These are phyloP conservation scores for Heliconius melpomene DNA, from an alignment of 1,140 invertebrate genomes.

Conservation along the genomic window DNA sequence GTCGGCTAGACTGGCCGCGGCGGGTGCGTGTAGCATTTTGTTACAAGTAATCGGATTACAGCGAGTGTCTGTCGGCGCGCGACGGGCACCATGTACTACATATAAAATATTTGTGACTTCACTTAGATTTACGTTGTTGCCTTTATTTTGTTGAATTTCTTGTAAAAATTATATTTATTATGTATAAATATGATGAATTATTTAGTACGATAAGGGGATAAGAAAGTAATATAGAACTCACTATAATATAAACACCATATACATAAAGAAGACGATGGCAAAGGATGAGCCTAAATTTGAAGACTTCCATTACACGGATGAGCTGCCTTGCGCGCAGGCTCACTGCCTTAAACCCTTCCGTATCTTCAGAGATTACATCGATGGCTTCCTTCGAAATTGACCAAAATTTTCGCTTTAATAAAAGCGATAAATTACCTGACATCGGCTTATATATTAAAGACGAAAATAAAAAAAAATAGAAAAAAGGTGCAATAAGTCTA, in stretches of 20 bases:
- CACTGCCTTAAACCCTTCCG: slow-evolving; percentile 63
- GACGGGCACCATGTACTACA: slow-evolving; percentile 62
- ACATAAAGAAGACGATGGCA: slow-evolving; percentile 48
- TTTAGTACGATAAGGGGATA: slow-evolving; percentile 22
- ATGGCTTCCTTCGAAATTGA: slow-evolving; percentile 52
- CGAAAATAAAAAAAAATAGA: slow-evolving; percentile 35
- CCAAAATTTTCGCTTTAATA: slow-evolving; percentile 43
- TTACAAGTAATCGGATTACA: slow-evolving; percentile 76
- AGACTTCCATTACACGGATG: slow-evolving; percentile 75
- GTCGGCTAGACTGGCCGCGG: slow-evolving; percentile 49
- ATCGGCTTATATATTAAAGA: slow-evolving; percentile 30
- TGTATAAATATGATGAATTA: not conserved
- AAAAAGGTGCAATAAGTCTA: slow-evolving; percentile 68
- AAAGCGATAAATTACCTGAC: slow-evolving; percentile 32
- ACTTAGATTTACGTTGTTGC: too few relatives aligned
- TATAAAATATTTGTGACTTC: slow-evolving; percentile 55
- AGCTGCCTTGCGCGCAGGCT: slow-evolving; percentile 66
- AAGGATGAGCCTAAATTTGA: slow-evolving; percentile 53
- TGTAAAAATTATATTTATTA: not conserved
- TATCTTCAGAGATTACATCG: slow-evolving; percentile 59
- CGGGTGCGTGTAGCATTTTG: slow-evolving; percentile 69
- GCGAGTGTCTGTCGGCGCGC: slow-evolving; percentile 58
- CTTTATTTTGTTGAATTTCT: not conserved
- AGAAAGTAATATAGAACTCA: slow-evolving; percentile 42
- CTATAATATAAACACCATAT: slow-evolving; percentile 54